Percentiles rank a stretch among this genome's conserved stretches.
These are phyloP conservation scores for Nineta flava DNA, from an alignment of 2,888 invertebrate genomes.

Conservation along the genomic window DNA sequence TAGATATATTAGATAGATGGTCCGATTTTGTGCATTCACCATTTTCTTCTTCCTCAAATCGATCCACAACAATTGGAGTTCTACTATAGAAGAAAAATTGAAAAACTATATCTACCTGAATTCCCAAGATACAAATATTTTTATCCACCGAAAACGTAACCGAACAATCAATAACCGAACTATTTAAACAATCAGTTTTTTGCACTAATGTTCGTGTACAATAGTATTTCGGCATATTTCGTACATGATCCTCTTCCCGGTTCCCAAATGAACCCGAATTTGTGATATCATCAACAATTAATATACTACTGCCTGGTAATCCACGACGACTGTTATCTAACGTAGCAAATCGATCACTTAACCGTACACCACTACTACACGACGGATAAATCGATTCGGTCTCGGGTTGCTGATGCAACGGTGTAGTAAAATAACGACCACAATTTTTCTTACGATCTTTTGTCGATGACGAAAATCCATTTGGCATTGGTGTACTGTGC, in stretches of 20 bases:
- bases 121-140: constrained; percentile 60
- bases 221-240: constrained; percentile 36
- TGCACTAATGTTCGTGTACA: constrained; percentile 50
- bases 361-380: no score
- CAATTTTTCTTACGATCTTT: background rate
- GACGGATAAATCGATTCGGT: background rate
- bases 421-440: background rate
- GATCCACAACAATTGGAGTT: no score
- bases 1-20: no score
- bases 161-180: constrained; percentile 58
- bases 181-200: constrained; percentile 57
- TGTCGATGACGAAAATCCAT: constrained; percentile 47
- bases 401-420: background rate
- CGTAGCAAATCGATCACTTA: background rate
- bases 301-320: background rate
- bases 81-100: no score
- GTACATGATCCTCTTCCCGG: background rate
- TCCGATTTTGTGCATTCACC: no score
- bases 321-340: background rate
- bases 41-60: no score
- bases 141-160: constrained; percentile 68
- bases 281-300: background rate
- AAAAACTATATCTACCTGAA: constrained; percentile 32
- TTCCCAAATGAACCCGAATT: background rate
- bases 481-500: constrained; percentile 53